Evolutionary conservation across 2,113 vertebrate species (phyloP).

Genomic region (Psammodynastes pulverulentus): DNA sequence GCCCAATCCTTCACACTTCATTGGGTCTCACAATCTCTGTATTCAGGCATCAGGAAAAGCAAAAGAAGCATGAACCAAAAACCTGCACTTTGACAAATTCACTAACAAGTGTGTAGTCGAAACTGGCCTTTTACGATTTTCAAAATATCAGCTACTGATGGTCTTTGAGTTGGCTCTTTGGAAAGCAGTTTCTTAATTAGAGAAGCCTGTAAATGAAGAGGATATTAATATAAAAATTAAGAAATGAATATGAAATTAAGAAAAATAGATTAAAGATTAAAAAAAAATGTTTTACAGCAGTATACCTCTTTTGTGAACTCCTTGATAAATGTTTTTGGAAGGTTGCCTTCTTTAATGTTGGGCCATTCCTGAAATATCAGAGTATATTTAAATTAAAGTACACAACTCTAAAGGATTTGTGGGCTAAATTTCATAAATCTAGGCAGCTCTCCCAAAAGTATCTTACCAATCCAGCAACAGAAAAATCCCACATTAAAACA

Average conservation of each 20-base stretch:
- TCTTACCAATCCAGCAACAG: neutral
- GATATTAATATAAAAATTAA: conserved; percentile 29
- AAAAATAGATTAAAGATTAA: neutral
- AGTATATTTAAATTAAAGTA: neutral
- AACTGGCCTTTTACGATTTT: neutral
- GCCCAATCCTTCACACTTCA: neutral
- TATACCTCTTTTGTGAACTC: conserved; percentile 47
- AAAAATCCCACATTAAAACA: neutral
- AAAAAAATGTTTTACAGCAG: neutral
- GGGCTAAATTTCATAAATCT: neutral
- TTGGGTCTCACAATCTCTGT: neutral
- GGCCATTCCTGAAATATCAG: conserved; percentile 26
- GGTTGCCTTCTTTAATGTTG: neutral
- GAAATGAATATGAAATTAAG: conserved; percentile 1
- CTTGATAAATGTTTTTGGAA: conserved; percentile 1
- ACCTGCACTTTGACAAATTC: neutral
- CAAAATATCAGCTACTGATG: conserved; percentile 31
- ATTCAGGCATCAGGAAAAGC: neutral
- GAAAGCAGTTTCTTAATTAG: conserved; percentile 47
- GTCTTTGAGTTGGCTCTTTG: conserved; percentile 7
- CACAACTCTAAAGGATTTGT: neutral
- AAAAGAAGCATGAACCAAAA: neutral
- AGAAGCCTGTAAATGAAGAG: conserved; percentile 43
- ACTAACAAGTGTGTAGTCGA: neutral
- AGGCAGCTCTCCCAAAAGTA: neutral